Percentiles rank a stretch among this genome's conserved stretches.
phyloP scores from a whole-genome alignment of 1,140 invertebrate genomes.

The Ceratina australensis region DNA sequence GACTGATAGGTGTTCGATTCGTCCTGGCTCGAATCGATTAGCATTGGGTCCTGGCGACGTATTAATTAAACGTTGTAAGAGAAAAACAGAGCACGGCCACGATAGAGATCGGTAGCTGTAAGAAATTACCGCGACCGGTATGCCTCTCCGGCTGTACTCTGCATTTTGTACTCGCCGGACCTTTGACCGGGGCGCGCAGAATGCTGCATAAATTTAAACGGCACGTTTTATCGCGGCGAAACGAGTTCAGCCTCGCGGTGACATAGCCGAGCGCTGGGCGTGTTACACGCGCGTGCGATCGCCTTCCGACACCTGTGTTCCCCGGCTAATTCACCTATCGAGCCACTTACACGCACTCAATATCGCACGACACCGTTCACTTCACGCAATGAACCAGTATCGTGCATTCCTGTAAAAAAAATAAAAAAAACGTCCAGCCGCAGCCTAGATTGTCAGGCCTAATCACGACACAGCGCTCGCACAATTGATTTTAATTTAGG shows the following conservation, averaged over 20 bases:
- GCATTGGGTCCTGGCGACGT: background rate
- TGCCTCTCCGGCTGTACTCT: background rate
- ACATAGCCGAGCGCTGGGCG: slow-evolving; percentile 72
- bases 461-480: too few relatives aligned
- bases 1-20: background rate
- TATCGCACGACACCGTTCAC: slow-evolving; percentile 50
- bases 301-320: slow-evolving; percentile 52
- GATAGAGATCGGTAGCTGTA: background rate
- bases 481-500: too few relatives aligned
- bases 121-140: slow-evolving; percentile 12
- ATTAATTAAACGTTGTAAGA: background rate
- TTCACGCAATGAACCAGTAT: slow-evolving; percentile 33
- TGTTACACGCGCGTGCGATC: slow-evolving; percentile 51
- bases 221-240: slow-evolving; percentile 21
- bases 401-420: too few relatives aligned
- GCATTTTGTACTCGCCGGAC: slow-evolving; percentile 17
- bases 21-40: slow-evolving; percentile 1
- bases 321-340: slow-evolving; percentile 51
- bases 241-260: slow-evolving; percentile 61
- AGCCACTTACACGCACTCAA: slow-evolving; percentile 29
- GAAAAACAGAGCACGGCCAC: background rate
- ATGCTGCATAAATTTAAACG: slow-evolving; percentile 31
- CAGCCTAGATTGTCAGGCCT: too few relatives aligned
- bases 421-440: too few relatives aligned
- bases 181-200: slow-evolving; percentile 30